Evolutionary conservation across 2,797 vertebrate species (phyloP), one percentile per base, ranked within the genome.

Genomic region (Knipowitschia caucasica): DNA sequence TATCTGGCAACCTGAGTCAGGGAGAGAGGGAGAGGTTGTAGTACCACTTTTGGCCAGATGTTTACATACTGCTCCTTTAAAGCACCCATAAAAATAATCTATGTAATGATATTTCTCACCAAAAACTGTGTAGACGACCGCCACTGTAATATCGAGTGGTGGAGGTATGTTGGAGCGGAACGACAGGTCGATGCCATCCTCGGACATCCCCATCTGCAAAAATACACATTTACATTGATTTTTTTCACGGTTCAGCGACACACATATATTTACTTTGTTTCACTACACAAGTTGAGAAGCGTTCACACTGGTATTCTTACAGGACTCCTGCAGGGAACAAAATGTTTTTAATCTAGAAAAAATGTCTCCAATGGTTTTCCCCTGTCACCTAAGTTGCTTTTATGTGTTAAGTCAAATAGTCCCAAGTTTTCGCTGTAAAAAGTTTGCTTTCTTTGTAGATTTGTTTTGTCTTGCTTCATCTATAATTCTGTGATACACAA

Each of bases 111-210:
- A 24, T 55, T 18, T 77, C 85, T 89, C 72, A 90, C 88, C 89
- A 64, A 90, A 88, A 35, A 89, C 40, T 23, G 71, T 83, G 66
- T 90, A 90, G 59, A 89, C 70, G 50, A 89, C 69, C 5, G 87
- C 87, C 65, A 90, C 82, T 0, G 65, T 69, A 54, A 84, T 73
- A 53, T 90, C 89, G 59, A 86, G 9, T n/a, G 72, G 65, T 24
- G 67, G 67, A 9, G 87, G 85, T 46, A 90, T 89, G 64, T 51
- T 89, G 26, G 89, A 90, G 34, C 70, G 71, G 66, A 88, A 89
- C 7, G 69, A 72, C 14, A 62, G 35, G 38, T 88, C 74, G 10
- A 62, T 38, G 40, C 84, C 85, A 45, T 89, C 79, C 52, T 71
- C 55, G 21, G 60, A 44, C 30, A 42, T 27, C 47, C 2, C 69